Evolutionary conservation across 2,113 vertebrate genomes (phyloP).

Genomic region (Papio anubis): DNA sequence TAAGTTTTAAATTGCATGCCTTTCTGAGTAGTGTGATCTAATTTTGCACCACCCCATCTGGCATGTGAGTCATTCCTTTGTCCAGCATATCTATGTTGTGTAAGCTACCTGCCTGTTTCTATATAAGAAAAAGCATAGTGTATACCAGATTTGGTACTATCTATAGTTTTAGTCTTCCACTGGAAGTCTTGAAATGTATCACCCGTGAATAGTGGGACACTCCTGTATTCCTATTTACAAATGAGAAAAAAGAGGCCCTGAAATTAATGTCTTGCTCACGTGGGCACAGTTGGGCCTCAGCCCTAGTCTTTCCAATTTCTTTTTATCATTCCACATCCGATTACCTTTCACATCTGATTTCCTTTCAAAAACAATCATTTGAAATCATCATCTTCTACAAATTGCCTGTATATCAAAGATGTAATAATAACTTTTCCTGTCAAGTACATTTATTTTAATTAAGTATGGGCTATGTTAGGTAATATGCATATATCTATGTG

Average conservation of each 20-base stretch:
- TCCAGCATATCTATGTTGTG: neutral
- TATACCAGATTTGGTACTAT: neutral
- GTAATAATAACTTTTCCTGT: neutral
- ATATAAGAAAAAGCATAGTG: neutral
- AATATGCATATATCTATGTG: neutral
- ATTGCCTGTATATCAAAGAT: neutral
- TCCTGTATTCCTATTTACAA: neutral
- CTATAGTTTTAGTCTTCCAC: neutral
- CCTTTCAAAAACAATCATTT: constrained; percentile 8
- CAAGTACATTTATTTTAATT: neutral
- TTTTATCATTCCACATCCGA: neutral
- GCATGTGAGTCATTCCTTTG: neutral
- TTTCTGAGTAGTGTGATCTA: neutral
- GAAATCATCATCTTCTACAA: neutral
- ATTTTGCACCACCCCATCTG: neutral
- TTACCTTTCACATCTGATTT: neutral
- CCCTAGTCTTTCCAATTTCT: neutral
- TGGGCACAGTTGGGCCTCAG: neutral
- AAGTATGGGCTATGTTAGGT: neutral
- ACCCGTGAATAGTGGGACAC: neutral
- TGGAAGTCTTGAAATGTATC: neutral
- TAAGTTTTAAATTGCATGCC: neutral
- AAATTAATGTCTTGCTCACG: neutral
- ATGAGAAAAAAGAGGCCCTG: neutral
- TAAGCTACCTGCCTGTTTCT: neutral